Percentiles rank a stretch among this genome's conserved stretches.
phyloP scores from a whole-genome alignment of 2,797 vertebrate species.

The Danio aesculapii region DNA sequence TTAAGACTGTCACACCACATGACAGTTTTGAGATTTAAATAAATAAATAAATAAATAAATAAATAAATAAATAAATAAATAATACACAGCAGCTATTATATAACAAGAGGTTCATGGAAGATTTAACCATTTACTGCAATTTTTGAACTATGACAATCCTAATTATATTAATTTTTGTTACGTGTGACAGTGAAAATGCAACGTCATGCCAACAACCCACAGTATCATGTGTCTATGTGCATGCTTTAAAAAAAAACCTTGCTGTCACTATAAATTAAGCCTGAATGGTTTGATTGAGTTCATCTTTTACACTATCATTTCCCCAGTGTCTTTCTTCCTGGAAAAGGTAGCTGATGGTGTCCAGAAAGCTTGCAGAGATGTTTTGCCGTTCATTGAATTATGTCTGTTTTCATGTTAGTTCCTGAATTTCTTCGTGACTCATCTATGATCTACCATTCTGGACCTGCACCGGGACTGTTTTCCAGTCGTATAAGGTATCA shows the following conservation, averaged over 20 bases:
- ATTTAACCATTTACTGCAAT: no score
- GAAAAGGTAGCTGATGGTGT: background rate
- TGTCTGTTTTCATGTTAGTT: constrained; percentile 25
- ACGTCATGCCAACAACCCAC: no score
- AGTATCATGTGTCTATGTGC: background rate
- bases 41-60: no score
- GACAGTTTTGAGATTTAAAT: no score
- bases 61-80: no score
- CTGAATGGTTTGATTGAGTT: constrained; percentile 2
- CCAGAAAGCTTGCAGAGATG: constrained; percentile 6
- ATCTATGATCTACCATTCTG: constrained; percentile 39
- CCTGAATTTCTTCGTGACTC: constrained; percentile 13
- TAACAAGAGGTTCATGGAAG: no score
- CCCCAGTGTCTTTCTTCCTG: background rate
- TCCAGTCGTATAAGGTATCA: constrained; percentile 55
- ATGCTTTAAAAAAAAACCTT: constrained; percentile 1
- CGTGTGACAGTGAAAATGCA: no score
- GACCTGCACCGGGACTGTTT: constrained; percentile 46
- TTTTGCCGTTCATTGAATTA: constrained; percentile 24
- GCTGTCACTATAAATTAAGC: background rate
- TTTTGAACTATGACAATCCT: no score
- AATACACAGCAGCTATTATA: no score
- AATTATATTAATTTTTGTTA: no score
- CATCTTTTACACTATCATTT: background rate
- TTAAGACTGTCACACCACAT: no score